Percentiles rank a stretch among this genome's conserved stretches.
These are phyloP conservation scores for Balanococcus diminutus DNA, from an alignment of 2,888 invertebrate species.

Conservation along the genomic window DNA sequence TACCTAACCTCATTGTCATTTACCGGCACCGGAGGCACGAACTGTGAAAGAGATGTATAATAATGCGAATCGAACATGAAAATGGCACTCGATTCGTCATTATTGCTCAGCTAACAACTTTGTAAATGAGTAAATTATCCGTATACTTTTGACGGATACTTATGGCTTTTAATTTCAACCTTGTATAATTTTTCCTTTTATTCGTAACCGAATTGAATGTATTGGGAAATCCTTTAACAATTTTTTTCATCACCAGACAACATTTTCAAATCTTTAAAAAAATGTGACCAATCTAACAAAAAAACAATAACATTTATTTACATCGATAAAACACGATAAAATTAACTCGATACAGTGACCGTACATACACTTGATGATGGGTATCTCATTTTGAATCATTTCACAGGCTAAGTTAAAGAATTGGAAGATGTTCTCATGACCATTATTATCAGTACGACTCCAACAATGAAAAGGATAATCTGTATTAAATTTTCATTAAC, in stretches of 20 bases:
- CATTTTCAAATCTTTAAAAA: not conserved
- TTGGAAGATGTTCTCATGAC: conserved; percentile 30
- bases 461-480: conserved; percentile 26
- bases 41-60: conserved; percentile 37
- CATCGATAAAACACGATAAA: conserved; percentile 29
- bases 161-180: conserved; percentile 9
- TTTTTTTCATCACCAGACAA: not conserved
- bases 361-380: not conserved
- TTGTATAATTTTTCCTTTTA: not conserved
- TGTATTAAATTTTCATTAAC: not conserved
- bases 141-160: not conserved
- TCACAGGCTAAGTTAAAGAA: not conserved
- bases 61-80: conserved; percentile 35
- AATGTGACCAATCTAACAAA: not conserved
- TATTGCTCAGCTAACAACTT: not conserved
- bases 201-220: not conserved
- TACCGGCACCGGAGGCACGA: conserved; percentile 11
- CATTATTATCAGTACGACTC: conserved; percentile 18
- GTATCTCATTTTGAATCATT: not conserved
- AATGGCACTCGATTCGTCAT: not conserved
- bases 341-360: not conserved
- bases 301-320: conserved; percentile 39
- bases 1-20: conserved; percentile 19
- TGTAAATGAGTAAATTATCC: conserved; percentile 7
- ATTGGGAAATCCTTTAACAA: not conserved